Evolutionary conservation across 2,113 vertebrate genomes (phyloP).

Genomic region (Thryonomys swinderianus): DNA sequence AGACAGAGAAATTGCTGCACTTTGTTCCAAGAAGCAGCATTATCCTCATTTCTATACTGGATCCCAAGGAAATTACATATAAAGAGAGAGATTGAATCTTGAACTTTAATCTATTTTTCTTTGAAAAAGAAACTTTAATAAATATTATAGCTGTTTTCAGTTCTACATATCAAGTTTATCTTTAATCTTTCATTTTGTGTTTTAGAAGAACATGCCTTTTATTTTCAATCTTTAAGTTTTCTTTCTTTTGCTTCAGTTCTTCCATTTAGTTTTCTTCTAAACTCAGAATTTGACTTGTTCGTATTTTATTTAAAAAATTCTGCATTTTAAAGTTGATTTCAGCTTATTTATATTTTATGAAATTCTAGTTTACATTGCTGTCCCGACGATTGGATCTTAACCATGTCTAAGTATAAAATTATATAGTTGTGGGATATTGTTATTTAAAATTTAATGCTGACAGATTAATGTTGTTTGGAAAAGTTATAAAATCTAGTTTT

Average conservation of each 20-base stretch:
- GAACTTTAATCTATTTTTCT: conserved; percentile 15
- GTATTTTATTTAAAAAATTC: conserved; percentile 2
- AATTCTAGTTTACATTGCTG: not conserved
- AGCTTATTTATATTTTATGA: not conserved
- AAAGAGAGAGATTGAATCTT: not conserved
- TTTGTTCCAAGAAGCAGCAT: not conserved
- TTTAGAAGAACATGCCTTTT: not conserved
- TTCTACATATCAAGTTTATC: not conserved
- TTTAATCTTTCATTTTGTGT: not conserved
- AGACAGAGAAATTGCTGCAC: not conserved
- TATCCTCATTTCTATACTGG: not conserved
- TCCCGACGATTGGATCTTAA: not conserved
- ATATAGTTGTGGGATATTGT: not conserved
- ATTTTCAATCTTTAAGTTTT: not conserved
- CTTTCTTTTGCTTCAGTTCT: not conserved
- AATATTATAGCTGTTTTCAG: not conserved
- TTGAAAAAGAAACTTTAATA: not conserved
- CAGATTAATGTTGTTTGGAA: not conserved
- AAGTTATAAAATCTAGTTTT: not conserved
- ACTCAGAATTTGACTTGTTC: not conserved
- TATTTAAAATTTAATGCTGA: not conserved
- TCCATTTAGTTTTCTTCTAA: not conserved
- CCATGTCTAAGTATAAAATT: not conserved
- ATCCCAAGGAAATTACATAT: not conserved
- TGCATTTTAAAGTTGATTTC: conserved; percentile 45